Evolutionary conservation across 2,113 vertebrate genomes (phyloP).

Genomic region (Pycnonotus jocosus): DNA sequence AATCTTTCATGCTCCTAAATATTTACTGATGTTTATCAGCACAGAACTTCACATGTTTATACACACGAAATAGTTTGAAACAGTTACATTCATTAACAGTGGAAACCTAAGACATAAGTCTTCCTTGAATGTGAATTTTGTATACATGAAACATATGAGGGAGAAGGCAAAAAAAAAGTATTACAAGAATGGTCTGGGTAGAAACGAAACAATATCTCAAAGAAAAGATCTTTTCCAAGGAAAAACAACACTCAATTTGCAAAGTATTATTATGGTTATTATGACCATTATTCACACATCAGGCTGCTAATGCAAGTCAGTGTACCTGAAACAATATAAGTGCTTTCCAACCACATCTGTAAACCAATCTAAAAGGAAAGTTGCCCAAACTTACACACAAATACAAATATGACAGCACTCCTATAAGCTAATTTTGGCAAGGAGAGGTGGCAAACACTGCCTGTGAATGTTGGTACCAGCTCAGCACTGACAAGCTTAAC

Average conservation of each 20-base stretch:
- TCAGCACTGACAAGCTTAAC: background rate
- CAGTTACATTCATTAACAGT: background rate
- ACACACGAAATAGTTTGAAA: background rate
- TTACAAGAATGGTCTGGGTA: background rate
- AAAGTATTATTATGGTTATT: constrained; percentile 36
- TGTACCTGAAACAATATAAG: constrained; percentile 4
- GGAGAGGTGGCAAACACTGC: background rate
- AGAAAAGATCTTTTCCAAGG: constrained; percentile 15
- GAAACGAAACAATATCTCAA: constrained; percentile 24
- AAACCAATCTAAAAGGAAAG: constrained; percentile 43
- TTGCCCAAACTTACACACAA: constrained; percentile 13
- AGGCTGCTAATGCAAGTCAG: background rate
- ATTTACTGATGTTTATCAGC: constrained; percentile 39
- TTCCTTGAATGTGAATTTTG: background rate
- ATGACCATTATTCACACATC: constrained; percentile 36
- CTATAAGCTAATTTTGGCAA: background rate
- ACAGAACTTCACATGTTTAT: background rate
- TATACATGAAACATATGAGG: background rate
- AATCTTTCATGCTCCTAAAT: background rate
- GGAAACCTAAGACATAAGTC: background rate
- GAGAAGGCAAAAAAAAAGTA: background rate
- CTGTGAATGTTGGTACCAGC: background rate
- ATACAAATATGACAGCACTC: background rate
- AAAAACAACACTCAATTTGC: constrained; percentile 18
- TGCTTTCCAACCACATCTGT: constrained; percentile 45